phyloP scores from a whole-genome alignment of 2,113 vertebrate species.

The Pipa parva region DNA sequence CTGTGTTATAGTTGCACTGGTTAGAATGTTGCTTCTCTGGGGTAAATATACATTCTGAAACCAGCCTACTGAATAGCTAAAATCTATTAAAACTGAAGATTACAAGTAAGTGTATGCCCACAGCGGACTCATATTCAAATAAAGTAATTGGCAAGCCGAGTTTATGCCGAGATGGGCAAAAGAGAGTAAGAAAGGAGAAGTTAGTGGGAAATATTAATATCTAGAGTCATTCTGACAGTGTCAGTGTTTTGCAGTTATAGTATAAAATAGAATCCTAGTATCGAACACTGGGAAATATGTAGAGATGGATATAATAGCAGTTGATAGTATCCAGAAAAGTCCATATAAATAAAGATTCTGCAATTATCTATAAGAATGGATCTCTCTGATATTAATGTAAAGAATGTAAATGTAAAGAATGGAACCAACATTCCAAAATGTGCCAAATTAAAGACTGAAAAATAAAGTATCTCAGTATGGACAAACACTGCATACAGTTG shows the following conservation, averaged over 20 bases:
- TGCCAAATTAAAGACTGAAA: too few species aligned
- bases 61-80: conserved; percentile 38
- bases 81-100: conserved; percentile 39
- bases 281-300: too few species aligned
- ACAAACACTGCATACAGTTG: too few species aligned
- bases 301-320: too few species aligned
- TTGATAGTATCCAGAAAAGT: too few species aligned
- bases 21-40: conserved; percentile 33
- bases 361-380: too few species aligned
- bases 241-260: not conserved
- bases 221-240: not conserved
- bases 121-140: conserved; percentile 38
- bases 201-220: conserved; percentile 9
- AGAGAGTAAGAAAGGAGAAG: conserved; percentile 23
- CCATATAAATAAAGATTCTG: too few species aligned
- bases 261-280: too few species aligned
- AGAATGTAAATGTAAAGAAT: too few species aligned
- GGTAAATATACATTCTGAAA: conserved; percentile 41
- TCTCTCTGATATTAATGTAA: too few species aligned
- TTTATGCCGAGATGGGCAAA: conserved; percentile 35
- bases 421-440: too few species aligned
- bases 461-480: too few species aligned
- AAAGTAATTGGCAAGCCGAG: conserved; percentile 30
- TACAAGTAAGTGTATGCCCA: conserved; percentile 31
- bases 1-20: conserved; percentile 22